These are phyloP conservation scores for Drosophila tristis DNA, from an alignment of 1,140 invertebrate species.

Conservation along the genomic window DNA sequence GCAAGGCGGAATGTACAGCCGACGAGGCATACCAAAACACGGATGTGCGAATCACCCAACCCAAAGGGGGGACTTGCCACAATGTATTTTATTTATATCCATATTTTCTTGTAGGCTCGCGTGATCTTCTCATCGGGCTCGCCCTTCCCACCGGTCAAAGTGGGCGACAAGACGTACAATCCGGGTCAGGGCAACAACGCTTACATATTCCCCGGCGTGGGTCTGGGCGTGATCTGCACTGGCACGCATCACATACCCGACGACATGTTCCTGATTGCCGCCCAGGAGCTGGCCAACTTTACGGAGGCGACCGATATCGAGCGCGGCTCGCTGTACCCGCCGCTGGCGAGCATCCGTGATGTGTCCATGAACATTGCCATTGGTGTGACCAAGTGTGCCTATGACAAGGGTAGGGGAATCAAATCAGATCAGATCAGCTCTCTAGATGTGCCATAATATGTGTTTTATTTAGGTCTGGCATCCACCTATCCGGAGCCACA, in stretches of 20 bases:
- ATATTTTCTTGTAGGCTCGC: constrained; percentile 87
- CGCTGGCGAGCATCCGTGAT: constrained; percentile 92
- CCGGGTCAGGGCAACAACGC: constrained; percentile 98
- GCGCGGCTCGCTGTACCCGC: constrained; percentile 96
- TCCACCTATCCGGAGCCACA: constrained; percentile 93
- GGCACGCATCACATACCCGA: constrained; percentile 95
- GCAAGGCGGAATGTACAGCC: constrained; percentile 98
- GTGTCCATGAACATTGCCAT: constrained; percentile 96
- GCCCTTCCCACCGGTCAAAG: constrained; percentile 93
- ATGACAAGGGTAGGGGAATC: constrained; percentile 89
- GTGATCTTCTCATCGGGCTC: constrained; percentile 97
- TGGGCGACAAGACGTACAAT: constrained; percentile 91
- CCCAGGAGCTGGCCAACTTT: constrained; percentile 92
- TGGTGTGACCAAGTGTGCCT: constrained; percentile 94
- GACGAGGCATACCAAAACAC: constrained; percentile 95
- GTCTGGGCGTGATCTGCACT: constrained; percentile 94
- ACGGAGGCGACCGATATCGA: constrained; percentile 93
- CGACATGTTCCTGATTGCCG: constrained; percentile 95
- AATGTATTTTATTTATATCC: neutral
- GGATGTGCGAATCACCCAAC: constrained; percentile 86
- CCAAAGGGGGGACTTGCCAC: too few species aligned
- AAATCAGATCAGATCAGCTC: neutral
- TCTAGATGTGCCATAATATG: neutral
- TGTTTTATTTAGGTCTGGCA: constrained; percentile 88
- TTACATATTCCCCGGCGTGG: constrained; percentile 96